phyloP scores from a whole-genome alignment of 2,888 invertebrate species.

The Therioaphis trifolii region DNA sequence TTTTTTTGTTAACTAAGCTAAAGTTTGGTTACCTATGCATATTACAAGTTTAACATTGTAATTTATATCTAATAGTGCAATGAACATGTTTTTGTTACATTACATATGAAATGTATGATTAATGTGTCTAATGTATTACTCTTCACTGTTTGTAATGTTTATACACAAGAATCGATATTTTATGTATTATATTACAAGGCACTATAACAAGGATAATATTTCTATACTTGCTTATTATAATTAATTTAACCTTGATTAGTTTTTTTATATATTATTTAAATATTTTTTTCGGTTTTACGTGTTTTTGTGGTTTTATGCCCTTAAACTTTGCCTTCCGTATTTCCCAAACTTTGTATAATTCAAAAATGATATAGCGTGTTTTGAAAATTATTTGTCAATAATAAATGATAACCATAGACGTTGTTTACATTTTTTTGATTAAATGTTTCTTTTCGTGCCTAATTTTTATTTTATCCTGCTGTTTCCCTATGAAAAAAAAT shows the following conservation, averaged over 20 bases:
- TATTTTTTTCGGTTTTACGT: background rate
- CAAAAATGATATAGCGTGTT: too few relatives aligned
- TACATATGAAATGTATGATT: background rate
- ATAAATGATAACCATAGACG: background rate
- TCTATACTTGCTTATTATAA: background rate
- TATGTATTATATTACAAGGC: background rate
- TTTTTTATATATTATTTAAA: background rate
- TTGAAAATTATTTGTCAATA: too few relatives aligned
- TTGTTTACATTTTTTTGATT: background rate
- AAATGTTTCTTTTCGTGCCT: background rate
- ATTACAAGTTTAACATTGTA: background rate
- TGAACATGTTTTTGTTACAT: background rate
- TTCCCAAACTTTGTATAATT: background rate
- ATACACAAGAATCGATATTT: background rate
- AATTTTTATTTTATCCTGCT: background rate
- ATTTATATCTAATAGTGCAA: background rate
- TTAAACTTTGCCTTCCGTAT: background rate
- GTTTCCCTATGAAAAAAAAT: background rate
- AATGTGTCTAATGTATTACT: background rate
- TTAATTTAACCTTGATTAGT: background rate
- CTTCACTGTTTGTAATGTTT: background rate
- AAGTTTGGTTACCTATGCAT: slow-evolving; percentile 9
- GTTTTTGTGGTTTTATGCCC: background rate
- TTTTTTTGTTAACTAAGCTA: slow-evolving; percentile 31
- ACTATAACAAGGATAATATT: background rate